Conservation (phyloP, 2,888 invertebrate species). For the Lissocephala sabroskyi region DNA sequence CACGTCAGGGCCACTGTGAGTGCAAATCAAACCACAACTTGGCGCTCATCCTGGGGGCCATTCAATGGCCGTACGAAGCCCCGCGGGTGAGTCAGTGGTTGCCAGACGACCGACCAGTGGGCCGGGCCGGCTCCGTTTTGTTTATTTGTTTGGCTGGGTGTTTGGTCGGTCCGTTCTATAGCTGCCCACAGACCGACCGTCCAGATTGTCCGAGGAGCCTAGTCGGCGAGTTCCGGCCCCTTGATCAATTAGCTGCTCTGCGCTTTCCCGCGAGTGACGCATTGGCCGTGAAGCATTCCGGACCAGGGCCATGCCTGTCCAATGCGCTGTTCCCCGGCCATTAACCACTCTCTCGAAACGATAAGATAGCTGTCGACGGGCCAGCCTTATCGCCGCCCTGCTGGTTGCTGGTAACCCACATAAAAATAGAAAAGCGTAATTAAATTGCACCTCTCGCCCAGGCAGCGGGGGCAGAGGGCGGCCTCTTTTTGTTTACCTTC, state of each 20-base stretch:
- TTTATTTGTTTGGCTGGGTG: constrained; percentile 42
- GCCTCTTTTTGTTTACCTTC: constrained; percentile 5
- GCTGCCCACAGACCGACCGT: constrained; percentile 30
- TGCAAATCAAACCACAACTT: no score
- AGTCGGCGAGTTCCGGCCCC: no score
- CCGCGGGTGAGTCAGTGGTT: no score
- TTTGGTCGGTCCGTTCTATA: constrained; percentile 1
- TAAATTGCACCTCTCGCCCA: constrained; percentile 28
- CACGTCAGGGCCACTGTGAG: no score
- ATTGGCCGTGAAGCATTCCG: constrained; percentile 15
- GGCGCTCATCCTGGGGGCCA: no score
- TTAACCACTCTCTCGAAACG: constrained; percentile 45
- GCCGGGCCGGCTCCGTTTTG: no score
- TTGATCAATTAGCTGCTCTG: no score
- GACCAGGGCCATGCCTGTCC: constrained; percentile 15
- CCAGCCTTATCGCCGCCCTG: not conserved
- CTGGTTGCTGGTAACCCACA: constrained; percentile 36
- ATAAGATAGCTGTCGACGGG: constrained; percentile 40
- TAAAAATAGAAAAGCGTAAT: constrained; percentile 52
- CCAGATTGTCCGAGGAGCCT: no score
- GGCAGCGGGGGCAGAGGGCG: constrained; percentile 22
- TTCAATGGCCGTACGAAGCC: no score
- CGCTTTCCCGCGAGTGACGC: no score
- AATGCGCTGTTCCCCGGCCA: constrained; percentile 28
- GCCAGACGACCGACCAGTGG: no score